Evolutionary conservation across 2,113 vertebrate genomes (phyloP).

Genomic region (Crypturellus undulatus): DNA sequence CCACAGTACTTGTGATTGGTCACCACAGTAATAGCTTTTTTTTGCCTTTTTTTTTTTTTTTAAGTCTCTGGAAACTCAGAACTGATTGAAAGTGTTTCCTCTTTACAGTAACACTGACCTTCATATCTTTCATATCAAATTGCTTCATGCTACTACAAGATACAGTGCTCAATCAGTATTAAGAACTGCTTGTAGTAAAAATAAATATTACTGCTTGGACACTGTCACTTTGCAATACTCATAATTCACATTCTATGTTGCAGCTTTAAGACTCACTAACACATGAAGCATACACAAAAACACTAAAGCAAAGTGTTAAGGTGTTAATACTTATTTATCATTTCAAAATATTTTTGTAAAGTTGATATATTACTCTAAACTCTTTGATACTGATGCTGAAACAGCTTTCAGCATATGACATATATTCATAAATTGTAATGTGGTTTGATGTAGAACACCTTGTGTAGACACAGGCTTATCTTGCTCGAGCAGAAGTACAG

Average conservation of each 20-base stretch:
- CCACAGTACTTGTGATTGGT: neutral
- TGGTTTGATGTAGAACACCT: fast-evolving
- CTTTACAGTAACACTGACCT: neutral
- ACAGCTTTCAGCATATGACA: neutral
- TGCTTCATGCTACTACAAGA: neutral
- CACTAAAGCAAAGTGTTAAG: neutral
- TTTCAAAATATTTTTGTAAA: neutral
- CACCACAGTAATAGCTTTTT: neutral
- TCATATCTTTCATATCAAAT: neutral
- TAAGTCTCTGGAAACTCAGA: neutral
- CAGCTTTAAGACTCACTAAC: neutral
- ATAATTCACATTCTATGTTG: neutral
- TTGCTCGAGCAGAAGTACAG: neutral
- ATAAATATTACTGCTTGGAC: neutral
- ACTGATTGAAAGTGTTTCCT: neutral
- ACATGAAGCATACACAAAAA: neutral
- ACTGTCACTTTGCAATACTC: neutral
- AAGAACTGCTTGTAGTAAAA: neutral
- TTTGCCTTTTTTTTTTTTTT: neutral
- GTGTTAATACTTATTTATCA: neutral
- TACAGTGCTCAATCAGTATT: neutral
- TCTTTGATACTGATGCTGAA: neutral
- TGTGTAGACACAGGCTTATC: neutral
- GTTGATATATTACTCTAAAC: neutral
- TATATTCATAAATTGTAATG: neutral